Base-by-base conservation (phyloP, 2,888 invertebrate species). In the Macaria notata region DNA sequence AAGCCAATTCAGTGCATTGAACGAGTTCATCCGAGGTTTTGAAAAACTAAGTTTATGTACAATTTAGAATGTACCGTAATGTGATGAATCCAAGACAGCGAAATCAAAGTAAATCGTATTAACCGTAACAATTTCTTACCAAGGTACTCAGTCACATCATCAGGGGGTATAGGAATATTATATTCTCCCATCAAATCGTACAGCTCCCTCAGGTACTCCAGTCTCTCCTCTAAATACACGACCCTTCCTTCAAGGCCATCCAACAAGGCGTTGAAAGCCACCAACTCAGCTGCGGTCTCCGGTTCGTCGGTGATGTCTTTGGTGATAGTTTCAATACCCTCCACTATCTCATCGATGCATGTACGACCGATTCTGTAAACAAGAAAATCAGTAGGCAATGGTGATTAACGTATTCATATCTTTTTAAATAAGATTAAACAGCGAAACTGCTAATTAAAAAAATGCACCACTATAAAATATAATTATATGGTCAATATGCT, bases 111-210 rank as follows among this genome's bases (percentile, higher is more conserved):
- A n/a, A n/a, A n/a, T n/a, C n/a, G n/a, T n/a, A n/a, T n/a, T n/a
- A n/a, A n/a, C n/a, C n/a, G n/a, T n/a, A 19, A 19, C 19, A 19
- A 19, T 2, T 1, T 38, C 48, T 54, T 70, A 91, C 92, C 92
- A 61, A 91, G 79, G 75, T 94, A 95, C 61, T 93, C 93, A 4
- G 92, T 90, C 84, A 93, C 92, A 64, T 96, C 96, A 51, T 96
- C 96, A 0, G 94, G 93, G 1, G 95, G 93, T 50, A 96, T 93
- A 0, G 93, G 92, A 56, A 98, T 95, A 31, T 92, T 85, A 78
- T 94, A 97, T 74, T 96, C 95, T 57, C 96, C 96, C 86, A 97
- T 96, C 4, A 97, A 92, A 64, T 97, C 95, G 75, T 97, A 96
- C 57, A 97, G 84, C 72, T 98, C 96, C 66, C 96, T 95, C 4